Percentiles rank a stretch among this genome's conserved stretches.
Evolutionary conservation across 2,888 invertebrate species (phyloP).

Genomic region (Panzeria rudis): DNA sequence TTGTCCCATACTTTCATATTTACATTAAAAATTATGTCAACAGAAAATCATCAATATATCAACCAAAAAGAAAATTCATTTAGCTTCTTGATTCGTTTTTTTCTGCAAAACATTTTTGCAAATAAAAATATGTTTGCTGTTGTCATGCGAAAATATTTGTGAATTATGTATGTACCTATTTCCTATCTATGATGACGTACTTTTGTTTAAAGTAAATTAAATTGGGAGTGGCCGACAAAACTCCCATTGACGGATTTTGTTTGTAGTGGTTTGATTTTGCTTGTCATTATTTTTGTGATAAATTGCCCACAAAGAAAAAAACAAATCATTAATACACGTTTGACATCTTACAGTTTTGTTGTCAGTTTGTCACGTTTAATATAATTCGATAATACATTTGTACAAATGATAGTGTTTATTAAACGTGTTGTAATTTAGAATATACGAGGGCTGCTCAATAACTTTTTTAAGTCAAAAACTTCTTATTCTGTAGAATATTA

Average conservation of each 20-base stretch:
- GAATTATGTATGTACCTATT: too few relatives aligned
- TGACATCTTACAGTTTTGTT: background rate
- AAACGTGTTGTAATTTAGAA: background rate
- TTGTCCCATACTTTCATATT: background rate
- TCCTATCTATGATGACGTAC: background rate
- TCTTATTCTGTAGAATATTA: too few relatives aligned
- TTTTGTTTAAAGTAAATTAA: background rate
- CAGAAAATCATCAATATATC: background rate
- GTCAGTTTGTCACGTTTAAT: background rate
- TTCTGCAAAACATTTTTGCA: background rate
- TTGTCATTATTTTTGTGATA: background rate
- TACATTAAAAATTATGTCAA: background rate
- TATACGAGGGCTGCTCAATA: background rate
- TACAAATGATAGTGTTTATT: background rate
- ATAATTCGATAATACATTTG: too few relatives aligned
- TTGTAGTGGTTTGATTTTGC: background rate
- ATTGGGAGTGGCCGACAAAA: background rate
- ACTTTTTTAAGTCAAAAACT: background rate
- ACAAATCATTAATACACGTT: background rate
- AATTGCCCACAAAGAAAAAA: background rate
- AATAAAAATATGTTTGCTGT: background rate
- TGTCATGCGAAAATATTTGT: background rate
- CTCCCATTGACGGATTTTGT: background rate
- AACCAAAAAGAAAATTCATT: background rate
- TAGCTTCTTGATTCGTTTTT: background rate